Evolutionary conservation across 2,113 vertebrate genomes (phyloP).

Genomic region (Prolemur simus): DNA sequence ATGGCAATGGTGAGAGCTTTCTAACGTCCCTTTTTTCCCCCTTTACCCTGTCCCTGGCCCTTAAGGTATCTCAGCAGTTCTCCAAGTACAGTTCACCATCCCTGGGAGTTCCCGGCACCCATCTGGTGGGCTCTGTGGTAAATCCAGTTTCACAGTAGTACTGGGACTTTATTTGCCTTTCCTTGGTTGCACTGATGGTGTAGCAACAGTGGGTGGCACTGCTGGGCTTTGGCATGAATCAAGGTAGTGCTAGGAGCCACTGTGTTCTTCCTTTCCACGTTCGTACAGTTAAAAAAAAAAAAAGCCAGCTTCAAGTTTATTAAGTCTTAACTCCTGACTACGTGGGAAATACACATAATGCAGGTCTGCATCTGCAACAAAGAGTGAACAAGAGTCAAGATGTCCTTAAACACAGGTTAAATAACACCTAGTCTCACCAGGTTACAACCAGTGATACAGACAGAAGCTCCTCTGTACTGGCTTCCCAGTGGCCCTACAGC

Average conservation of each 20-base stretch:
- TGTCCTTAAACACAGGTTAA: background rate
- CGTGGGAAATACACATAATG: background rate
- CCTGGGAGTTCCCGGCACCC: background rate
- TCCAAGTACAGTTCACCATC: background rate
- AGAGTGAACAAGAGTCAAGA: background rate
- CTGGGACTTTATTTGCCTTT: background rate
- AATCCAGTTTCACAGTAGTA: background rate
- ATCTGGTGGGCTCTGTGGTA: background rate
- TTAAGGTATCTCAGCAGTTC: background rate
- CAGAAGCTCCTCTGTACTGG: too few species aligned
- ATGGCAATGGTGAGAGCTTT: accelerated
- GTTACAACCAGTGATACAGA: background rate
- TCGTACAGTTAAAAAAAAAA: too few species aligned
- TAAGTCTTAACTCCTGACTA: background rate
- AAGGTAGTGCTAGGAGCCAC: too few species aligned
- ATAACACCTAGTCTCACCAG: background rate
- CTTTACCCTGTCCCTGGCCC: background rate
- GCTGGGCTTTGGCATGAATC: background rate
- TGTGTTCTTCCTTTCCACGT: background rate
- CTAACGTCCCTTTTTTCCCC: too few species aligned
- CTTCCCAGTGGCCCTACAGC: background rate
- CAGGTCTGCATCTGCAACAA: background rate
- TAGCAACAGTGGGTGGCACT: accelerated
- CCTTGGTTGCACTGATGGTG: accelerated
- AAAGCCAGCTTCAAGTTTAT: background rate